phyloP scores from a whole-genome alignment of 1,140 invertebrate species.

The Brachionus calyciflorus region DNA sequence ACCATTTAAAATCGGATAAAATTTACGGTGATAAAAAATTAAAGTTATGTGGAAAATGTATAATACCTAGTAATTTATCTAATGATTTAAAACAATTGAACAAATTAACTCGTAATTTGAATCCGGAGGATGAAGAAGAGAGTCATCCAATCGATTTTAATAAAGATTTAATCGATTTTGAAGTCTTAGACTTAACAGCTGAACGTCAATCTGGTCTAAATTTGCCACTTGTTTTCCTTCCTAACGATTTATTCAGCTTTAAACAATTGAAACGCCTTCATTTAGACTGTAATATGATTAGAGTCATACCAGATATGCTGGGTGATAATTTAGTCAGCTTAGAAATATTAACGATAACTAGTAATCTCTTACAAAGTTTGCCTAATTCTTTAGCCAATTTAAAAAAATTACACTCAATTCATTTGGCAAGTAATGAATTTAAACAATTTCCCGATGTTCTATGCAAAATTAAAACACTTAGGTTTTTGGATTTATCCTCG shows the following conservation, averaged over 20 bases:
- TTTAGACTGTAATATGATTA: constrained; percentile 60
- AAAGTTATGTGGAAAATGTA: constrained; percentile 30
- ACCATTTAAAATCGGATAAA: constrained; percentile 30
- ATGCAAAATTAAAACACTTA: constrained; percentile 52
- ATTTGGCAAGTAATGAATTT: constrained; percentile 59
- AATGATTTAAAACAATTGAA: constrained; percentile 38
- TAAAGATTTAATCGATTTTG: constrained; percentile 53
- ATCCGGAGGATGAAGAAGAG: constrained; percentile 12
- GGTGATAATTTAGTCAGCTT: constrained; percentile 52
- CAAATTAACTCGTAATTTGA: neutral
- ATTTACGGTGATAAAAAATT: constrained; percentile 44
- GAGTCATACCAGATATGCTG: constrained; percentile 54
- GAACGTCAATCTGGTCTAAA: constrained; percentile 58
- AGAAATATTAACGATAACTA: constrained; percentile 58
- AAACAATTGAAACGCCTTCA: constrained; percentile 55
- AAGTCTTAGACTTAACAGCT: constrained; percentile 60
- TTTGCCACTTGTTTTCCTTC: constrained; percentile 54
- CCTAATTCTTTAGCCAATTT: constrained; percentile 55
- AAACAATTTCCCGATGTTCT: constrained; percentile 50
- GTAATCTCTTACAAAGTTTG: constrained; percentile 55
- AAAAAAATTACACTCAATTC: constrained; percentile 55
- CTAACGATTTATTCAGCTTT: constrained; percentile 54
- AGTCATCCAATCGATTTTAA: neutral
- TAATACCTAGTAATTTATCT: constrained; percentile 13
- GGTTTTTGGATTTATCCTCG: constrained; percentile 58